These are phyloP conservation scores for Seira ritae DNA, from an alignment of 2,888 invertebrate species.

Conservation along the genomic window DNA sequence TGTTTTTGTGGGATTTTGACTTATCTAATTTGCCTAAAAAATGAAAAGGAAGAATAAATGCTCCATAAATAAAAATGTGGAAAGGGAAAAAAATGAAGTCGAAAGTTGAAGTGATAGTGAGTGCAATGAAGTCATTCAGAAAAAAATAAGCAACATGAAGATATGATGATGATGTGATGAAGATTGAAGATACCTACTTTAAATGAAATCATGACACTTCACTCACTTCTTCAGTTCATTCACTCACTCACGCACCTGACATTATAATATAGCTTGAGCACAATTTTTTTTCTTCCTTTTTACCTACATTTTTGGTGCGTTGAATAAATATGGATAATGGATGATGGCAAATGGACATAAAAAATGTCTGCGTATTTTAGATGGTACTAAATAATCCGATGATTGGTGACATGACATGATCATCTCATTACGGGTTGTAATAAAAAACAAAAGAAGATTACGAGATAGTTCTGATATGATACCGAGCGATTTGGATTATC, in stretches of 20 bases:
- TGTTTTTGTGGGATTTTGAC: neutral
- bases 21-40: conserved; percentile 1
- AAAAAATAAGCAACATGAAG: too few species aligned
- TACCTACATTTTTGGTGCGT: too few species aligned
- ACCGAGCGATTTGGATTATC: too few species aligned
- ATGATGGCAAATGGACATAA: neutral
- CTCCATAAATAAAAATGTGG: too few species aligned
- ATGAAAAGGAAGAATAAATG: neutral
- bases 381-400: neutral
- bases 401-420: conserved; percentile 11
- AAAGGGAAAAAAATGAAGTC: too few species aligned
- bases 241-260: neutral
- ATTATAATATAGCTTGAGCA: neutral
- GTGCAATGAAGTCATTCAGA: too few species aligned
- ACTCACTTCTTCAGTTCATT: neutral
- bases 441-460: neutral
- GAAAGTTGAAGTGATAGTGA: too few species aligned
- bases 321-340: neutral
- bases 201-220: conserved; percentile 6
- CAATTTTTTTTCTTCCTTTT: neutral
- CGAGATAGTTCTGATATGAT: neutral
- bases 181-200: conserved; percentile 6
- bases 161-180: neutral
- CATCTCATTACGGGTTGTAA: neutral
- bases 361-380: neutral